Conservation (phyloP, 2,888 invertebrate genomes). For the Cenopis cana region DNA sequence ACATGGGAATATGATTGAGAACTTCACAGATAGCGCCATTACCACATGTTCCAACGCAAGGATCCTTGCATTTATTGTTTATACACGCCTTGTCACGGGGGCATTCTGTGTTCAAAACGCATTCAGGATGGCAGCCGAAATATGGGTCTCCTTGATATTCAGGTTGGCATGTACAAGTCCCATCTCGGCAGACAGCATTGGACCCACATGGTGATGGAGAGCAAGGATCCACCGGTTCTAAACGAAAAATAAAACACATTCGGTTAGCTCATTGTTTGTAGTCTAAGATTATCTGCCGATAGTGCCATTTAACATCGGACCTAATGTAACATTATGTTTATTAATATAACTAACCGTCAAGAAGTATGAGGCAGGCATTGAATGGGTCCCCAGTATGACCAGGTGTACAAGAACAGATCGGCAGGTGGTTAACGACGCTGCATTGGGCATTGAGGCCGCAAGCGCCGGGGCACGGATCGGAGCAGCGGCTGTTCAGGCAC, state of each 20-base stretch:
- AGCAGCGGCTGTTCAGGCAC: slow-evolving; percentile 89
- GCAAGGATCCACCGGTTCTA: slow-evolving; percentile 84
- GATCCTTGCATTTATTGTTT: slow-evolving; percentile 89
- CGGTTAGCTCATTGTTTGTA: neutral
- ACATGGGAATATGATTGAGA: slow-evolving; percentile 88
- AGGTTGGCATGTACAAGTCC: slow-evolving; percentile 88
- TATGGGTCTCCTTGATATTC: slow-evolving; percentile 91
- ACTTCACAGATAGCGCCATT: slow-evolving; percentile 84
- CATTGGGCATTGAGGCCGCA: slow-evolving; percentile 91
- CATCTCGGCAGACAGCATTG: slow-evolving; percentile 87
- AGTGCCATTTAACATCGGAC: neutral
- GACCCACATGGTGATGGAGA: slow-evolving; percentile 89
- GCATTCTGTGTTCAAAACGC: slow-evolving; percentile 91
- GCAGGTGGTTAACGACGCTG: slow-evolving; percentile 89
- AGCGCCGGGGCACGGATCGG: slow-evolving; percentile 91
- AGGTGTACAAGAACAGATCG: slow-evolving; percentile 87
- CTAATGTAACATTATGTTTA: neutral
- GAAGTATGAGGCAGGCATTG: slow-evolving; percentile 71
- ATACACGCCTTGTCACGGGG: slow-evolving; percentile 88
- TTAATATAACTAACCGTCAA: slow-evolving; percentile 57
- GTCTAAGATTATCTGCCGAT: neutral
- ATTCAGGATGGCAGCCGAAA: slow-evolving; percentile 91
- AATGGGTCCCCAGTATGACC: slow-evolving; percentile 92
- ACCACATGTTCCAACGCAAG: slow-evolving; percentile 90
- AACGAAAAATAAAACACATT: slow-evolving; percentile 47